phyloP scores from a whole-genome alignment of 2,888 invertebrate species.

The Andrena bucephala region DNA sequence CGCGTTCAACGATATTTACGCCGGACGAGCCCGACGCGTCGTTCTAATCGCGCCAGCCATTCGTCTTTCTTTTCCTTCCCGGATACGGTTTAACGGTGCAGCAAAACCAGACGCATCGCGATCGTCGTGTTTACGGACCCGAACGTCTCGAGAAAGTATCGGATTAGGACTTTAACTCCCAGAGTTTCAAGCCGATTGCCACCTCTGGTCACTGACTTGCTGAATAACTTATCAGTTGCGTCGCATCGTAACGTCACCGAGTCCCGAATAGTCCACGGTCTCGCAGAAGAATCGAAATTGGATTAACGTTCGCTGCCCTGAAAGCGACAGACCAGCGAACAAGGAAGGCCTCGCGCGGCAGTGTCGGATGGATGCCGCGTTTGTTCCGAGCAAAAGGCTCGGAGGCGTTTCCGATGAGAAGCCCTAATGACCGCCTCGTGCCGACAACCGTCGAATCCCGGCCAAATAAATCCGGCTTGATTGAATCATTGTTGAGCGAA shows the following conservation, averaged over 20 bases:
- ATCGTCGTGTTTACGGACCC: neutral
- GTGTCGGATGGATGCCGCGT: conserved; percentile 37
- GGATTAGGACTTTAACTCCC: neutral
- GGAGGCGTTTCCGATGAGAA: conserved; percentile 70
- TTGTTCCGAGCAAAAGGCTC: conserved; percentile 65
- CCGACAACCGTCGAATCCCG: conserved; percentile 70
- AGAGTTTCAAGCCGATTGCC: neutral
- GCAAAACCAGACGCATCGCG: neutral
- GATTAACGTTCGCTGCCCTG: neutral
- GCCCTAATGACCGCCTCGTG: conserved; percentile 78
- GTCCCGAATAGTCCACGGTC: neutral
- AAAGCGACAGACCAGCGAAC: conserved; percentile 37
- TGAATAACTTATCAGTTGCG: too few relatives aligned
- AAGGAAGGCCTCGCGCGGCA: conserved; percentile 9
- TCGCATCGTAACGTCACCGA: neutral
- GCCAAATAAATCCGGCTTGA: conserved; percentile 80
- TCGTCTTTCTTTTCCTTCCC: conserved; percentile 18
- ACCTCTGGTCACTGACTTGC: too few relatives aligned
- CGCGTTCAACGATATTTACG: conserved; percentile 65
- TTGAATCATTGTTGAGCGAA: conserved; percentile 82
- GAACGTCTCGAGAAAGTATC: conserved; percentile 3
- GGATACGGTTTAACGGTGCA: neutral
- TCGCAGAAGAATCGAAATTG: neutral
- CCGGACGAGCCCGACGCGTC: conserved; percentile 46
- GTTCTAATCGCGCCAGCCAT: conserved; percentile 45